Evolutionary conservation across 2,888 invertebrate species (phyloP), one percentile per base, ranked within the genome.

Genomic region (Hololepta plana): DNA sequence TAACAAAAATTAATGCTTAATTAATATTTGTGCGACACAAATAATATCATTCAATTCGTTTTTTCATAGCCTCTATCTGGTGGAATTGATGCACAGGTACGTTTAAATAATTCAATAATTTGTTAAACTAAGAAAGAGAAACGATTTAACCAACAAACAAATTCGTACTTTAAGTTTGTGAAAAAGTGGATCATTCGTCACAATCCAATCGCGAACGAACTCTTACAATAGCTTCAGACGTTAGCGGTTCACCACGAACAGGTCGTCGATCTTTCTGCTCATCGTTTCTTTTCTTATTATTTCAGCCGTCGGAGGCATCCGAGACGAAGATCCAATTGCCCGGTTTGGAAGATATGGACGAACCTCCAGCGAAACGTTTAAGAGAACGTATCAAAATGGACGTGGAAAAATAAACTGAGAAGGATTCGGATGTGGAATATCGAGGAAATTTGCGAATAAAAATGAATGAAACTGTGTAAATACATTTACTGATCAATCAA

Each of bases 261-360:
- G 14, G 14, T 9, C 8, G 3, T 26, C 13, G 13, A 9, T 20
- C 10, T 11, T 12, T 10, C 14, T 9, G 9, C 9, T 20, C 5
- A 12, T 13, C 11, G 31, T 24, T 9, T 30, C 27, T n/a, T n/a
- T 23, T 24, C 16, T 9, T 23, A 16, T 19, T 17, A 28, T 47
- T 49, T 2, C 59, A 77, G 76, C 77, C 77, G 8, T 74, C 75
- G 4, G 75, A 76, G 57, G 77, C 77, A n/a, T 72, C 75, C 3
- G 76, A 77, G 41, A 77, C 79, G 10, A 72, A 75, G 51, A 76
- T 79, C 41, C 71, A 72, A 45, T 59, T 79, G 36, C 76, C 76
- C 9, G 75, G 74, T 13, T 57, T 79, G 33, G 73, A 63, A 33
- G 67, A 65, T 32, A 39, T 48, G 11, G 51, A 51, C 12, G 56